Percentiles rank a stretch among this genome's conserved stretches.
These are phyloP conservation scores for Schmidtea mediterranea DNA, from an alignment of 1,140 invertebrate genomes.

Conservation along the genomic window DNA sequence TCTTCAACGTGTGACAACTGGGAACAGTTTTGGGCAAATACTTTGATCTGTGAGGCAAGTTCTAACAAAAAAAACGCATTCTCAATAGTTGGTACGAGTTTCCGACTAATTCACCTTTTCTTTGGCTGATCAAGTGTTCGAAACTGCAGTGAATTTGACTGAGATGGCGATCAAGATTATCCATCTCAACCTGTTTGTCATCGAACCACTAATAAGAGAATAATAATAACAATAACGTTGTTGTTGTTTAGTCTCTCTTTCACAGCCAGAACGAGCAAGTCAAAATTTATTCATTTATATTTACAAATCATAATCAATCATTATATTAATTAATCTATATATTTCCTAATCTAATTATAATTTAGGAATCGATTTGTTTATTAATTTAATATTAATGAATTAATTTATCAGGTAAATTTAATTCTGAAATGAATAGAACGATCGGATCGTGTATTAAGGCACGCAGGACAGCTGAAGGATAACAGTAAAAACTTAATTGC, in stretches of 20 bases:
- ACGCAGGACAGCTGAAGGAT: too few relatives aligned
- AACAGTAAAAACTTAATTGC: too few relatives aligned
- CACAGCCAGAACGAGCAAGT: too few relatives aligned
- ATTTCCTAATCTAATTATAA: too few relatives aligned
- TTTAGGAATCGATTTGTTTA: too few relatives aligned
- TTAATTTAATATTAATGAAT: too few relatives aligned
- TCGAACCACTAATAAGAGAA: conserved; percentile 64
- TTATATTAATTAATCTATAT: too few relatives aligned
- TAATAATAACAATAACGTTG: not conserved
- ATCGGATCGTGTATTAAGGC: too few relatives aligned
- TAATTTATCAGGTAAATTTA: too few relatives aligned
- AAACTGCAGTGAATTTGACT: conserved; percentile 58
- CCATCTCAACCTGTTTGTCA: conserved; percentile 66
- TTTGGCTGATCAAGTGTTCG: conserved; percentile 54
- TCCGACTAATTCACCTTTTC: conserved; percentile 30
- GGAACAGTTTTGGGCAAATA: conserved; percentile 57
- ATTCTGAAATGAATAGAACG: too few relatives aligned
- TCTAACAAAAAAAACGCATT: conserved; percentile 29
- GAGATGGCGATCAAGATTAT: conserved; percentile 61
- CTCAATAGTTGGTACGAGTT: not conserved
- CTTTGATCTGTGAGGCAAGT: conserved; percentile 44
- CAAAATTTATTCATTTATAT: too few relatives aligned
- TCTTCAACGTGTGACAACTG: conserved; percentile 78
- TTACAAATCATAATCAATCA: too few relatives aligned
- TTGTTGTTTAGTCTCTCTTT: not conserved